phyloP scores from a whole-genome alignment of 2,797 vertebrate genomes.

The Malacoraja senta region DNA sequence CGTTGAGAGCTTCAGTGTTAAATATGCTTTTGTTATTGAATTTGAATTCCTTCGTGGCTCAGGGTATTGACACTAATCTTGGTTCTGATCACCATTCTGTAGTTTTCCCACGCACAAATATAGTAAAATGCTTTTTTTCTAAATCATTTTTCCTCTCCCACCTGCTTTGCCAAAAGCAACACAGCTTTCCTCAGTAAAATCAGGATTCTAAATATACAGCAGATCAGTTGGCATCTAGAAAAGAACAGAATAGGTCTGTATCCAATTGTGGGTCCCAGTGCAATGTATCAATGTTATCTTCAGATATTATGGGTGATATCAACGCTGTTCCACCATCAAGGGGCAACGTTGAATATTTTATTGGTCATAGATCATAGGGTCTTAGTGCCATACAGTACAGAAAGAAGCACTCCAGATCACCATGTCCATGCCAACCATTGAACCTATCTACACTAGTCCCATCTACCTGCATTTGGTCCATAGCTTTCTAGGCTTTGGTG shows the following conservation, averaged over 20 bases:
- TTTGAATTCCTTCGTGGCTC: constrained; percentile 9
- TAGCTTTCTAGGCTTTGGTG: no score
- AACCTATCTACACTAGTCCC: no score
- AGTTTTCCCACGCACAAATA: constrained; percentile 16
- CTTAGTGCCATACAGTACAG: no score
- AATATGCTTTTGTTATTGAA: constrained; percentile 18
- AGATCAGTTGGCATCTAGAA: constrained; percentile 5
- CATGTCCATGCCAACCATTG: no score
- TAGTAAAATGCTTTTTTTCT: background rate
- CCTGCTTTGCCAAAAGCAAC: constrained; percentile 9
- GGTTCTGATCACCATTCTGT: background rate
- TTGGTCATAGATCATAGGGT: no score
- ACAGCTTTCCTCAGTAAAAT: background rate
- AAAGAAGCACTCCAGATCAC: no score
- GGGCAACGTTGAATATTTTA: no score
- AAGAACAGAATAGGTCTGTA: background rate
- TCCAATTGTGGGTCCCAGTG: background rate
- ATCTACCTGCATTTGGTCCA: no score
- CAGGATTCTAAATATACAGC: background rate
- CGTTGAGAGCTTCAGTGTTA: background rate
- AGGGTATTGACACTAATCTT: background rate
- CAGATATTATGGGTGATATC: background rate
- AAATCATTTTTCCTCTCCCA: background rate
- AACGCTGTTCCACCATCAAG: background rate
- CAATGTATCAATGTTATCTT: no score